Evolutionary conservation across 2,113 vertebrate genomes (phyloP), one percentile per base, ranked within the genome.

Genomic region (Hemicordylus capensis): DNA sequence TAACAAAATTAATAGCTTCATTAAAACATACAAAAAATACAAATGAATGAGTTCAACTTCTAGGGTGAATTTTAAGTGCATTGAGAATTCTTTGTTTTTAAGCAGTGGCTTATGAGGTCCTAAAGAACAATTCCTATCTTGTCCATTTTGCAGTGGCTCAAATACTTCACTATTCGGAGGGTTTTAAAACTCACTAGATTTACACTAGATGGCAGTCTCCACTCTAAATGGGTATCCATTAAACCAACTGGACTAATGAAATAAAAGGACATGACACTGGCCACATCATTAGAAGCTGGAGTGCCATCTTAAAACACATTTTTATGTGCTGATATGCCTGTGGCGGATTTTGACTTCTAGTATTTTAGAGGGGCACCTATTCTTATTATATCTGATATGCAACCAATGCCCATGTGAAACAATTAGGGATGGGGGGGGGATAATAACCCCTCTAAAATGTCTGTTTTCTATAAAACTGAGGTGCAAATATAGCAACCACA

Each of bases 201-300:
- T 61, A 72, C 84, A 72, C 76, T 85, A 85, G 83, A 70, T 79
- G 76, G 84, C 84, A 79, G 67, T 28, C 84, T 79, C 17, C 42
- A 46, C 84, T 79, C 64, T 85, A 26, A 51, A 26, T 85, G 84
- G 64, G 54, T 77, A 84, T 76, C 46, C 72, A 44, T 4, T 56
- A 51, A 75, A 70, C 37, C 66, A 72, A n/a, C 51, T 59, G 64
- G 28, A 31, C 14, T 70, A 28, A 8, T 77, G 37, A 67, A 67
- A 77, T 58, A 42, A 77, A 76, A 42, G 61, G 73, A 84, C 56
- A 9, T 37, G 64, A 66, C 2, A 2, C 19, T 67, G 44, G 44
- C 31, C 44, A 24, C 78, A 66, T 34, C 44, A 24, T 67, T 51
- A 6, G 24, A 51, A 67, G 46, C 19, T n/a, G 6, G 46, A 48